These are phyloP conservation scores for Aporrectodea caliginosa DNA, from an alignment of 1,140 invertebrate species.

Conservation along the genomic window DNA sequence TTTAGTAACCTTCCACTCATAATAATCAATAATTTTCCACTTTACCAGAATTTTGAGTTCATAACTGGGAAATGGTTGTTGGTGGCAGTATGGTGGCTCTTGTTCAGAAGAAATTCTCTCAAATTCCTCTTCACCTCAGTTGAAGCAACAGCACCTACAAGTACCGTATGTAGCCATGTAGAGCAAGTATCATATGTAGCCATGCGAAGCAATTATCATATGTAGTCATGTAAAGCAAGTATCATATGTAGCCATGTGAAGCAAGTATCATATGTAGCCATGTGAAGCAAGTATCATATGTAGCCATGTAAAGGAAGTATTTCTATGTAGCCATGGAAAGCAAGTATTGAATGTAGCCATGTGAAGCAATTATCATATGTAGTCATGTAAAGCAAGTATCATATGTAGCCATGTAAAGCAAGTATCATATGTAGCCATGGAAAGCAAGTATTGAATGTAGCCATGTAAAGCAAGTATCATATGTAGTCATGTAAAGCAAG, in stretches of 20 bases:
- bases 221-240: background rate
- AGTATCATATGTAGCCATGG: too few species aligned
- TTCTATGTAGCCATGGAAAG: too few species aligned
- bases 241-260: background rate
- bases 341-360: too few species aligned
- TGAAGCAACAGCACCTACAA: background rate
- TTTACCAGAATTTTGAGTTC: background rate
- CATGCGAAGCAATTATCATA: background rate
- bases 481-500: too few species aligned
- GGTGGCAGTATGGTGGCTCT: background rate
- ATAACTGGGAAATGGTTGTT: background rate
- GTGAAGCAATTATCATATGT: too few species aligned
- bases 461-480: too few species aligned
- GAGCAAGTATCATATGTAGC: background rate
- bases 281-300: background rate
- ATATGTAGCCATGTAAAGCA: too few species aligned
- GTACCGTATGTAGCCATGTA: background rate
- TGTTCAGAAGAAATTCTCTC: background rate
- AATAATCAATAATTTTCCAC: background rate
- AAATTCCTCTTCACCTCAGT: background rate
- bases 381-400: too few species aligned
- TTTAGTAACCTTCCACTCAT: background rate
- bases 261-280: background rate
- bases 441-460: too few species aligned
- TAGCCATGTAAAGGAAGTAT: background rate